Evolutionary conservation across 2,888 invertebrate genomes (phyloP).

Genomic region (Drosophila nigricruria): DNA sequence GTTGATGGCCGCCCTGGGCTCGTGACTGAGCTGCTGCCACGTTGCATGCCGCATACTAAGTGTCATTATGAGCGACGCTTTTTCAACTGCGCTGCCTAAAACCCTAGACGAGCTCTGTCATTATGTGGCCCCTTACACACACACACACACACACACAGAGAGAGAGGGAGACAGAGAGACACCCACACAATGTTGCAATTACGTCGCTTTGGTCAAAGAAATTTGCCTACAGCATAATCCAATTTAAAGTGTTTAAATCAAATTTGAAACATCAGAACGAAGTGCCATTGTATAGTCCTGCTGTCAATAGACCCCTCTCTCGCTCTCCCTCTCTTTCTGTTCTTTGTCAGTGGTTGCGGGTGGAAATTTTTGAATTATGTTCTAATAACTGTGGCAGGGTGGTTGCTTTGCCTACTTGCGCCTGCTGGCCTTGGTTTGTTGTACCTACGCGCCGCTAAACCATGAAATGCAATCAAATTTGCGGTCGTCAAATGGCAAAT

Average conservation of each 20-base stretch:
- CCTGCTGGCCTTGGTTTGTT: slow-evolving; percentile 50
- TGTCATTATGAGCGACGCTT: slow-evolving; percentile 82
- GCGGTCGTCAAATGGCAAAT: slow-evolving; percentile 84
- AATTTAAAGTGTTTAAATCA: slow-evolving; percentile 85
- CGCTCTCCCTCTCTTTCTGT: neutral
- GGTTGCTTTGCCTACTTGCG: slow-evolving; percentile 31
- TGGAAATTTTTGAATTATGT: slow-evolving; percentile 81
- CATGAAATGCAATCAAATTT: slow-evolving; percentile 85
- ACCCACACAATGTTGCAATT: slow-evolving; percentile 75
- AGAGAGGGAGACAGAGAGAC: neutral
- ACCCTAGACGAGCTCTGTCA: slow-evolving; percentile 68
- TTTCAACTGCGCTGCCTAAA: slow-evolving; percentile 50
- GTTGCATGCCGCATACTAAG: slow-evolving; percentile 84
- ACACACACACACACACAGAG: slow-evolving; percentile 2
- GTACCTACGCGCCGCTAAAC: slow-evolving; percentile 80
- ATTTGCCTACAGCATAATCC: slow-evolving; percentile 84
- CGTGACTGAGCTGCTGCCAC: slow-evolving; percentile 73
- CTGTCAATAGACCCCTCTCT: slow-evolving; percentile 29
- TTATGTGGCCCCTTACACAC: slow-evolving; percentile 57
- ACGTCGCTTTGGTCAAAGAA: slow-evolving; percentile 69
- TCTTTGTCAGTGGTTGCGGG: slow-evolving; percentile 33
- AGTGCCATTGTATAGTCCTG: slow-evolving; percentile 64
- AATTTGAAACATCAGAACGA: slow-evolving; percentile 82
- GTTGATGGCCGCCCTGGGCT: slow-evolving; percentile 74
- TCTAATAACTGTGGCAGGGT: slow-evolving; percentile 77